Percentiles rank a stretch among this genome's conserved stretches.
Conservation (phyloP, 2,797 vertebrate species). For the Nannoperca obscura region DNA sequence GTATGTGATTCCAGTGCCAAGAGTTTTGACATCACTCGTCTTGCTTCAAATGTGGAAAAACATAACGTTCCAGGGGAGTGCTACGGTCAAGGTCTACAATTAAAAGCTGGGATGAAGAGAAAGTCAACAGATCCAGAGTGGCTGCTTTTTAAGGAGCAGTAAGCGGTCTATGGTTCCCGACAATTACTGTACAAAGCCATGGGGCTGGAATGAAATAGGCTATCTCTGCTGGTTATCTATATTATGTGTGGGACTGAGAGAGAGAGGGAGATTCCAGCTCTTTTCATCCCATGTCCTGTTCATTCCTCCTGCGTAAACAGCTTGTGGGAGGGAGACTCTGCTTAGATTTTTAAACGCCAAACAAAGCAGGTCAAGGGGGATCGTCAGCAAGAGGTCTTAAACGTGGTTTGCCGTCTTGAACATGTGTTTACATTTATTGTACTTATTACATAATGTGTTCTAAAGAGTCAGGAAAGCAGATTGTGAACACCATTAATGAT, state of each 20-base stretch:
- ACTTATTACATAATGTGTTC: conserved; percentile 31
- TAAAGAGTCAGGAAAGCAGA: conserved; percentile 33
- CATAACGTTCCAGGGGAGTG: conserved; percentile 9
- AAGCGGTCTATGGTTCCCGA: conserved; percentile 30
- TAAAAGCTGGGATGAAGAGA: conserved; percentile 38
- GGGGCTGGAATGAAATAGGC: conserved; percentile 52
- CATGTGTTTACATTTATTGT: conserved; percentile 58
- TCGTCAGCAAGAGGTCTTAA: conserved; percentile 19
- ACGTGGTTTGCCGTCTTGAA: conserved; percentile 50
- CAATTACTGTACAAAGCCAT: conserved; percentile 66
- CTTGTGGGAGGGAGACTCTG: conserved; percentile 59
- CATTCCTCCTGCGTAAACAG: conserved; percentile 62
- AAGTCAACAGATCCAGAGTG: conserved; percentile 42
- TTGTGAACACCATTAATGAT: conserved; percentile 38
- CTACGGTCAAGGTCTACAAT: conserved; percentile 49
- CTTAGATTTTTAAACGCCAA: conserved; percentile 51
- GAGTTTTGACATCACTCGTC: conserved; percentile 27
- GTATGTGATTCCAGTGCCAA: conserved; percentile 21
- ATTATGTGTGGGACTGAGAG: conserved; percentile 81
- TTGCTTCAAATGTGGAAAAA: conserved; percentile 39
- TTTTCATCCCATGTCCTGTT: conserved; percentile 64
- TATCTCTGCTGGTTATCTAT: conserved; percentile 80
- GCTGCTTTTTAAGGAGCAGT: conserved; percentile 46
- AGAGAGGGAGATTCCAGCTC: conserved; percentile 72
- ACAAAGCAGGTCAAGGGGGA: conserved; percentile 49